These are phyloP conservation scores for Raja brachyura DNA, from an alignment of 2,113 vertebrate genomes.

Conservation along the genomic window DNA sequence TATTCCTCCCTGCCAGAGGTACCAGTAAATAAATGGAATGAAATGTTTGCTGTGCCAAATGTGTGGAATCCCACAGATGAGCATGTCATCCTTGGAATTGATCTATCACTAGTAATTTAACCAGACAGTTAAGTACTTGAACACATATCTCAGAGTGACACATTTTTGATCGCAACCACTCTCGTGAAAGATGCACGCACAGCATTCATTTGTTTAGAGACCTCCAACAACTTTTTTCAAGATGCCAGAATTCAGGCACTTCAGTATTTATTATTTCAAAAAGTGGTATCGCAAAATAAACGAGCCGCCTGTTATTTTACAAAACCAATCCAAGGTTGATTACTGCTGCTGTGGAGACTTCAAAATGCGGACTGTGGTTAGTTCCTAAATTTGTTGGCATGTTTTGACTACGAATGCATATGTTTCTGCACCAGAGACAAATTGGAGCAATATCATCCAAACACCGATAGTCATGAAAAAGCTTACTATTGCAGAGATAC, in stretches of 20 bases:
- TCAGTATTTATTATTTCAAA: slow-evolving; percentile 6
- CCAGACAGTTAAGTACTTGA: neutral
- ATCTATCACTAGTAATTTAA: neutral
- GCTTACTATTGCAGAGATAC: slow-evolving; percentile 19
- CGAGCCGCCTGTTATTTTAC: slow-evolving; percentile 4
- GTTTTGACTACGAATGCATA: slow-evolving; percentile 23
- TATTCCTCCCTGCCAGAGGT: neutral
- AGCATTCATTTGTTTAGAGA: neutral
- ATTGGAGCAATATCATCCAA: neutral
- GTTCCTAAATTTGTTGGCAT: slow-evolving; percentile 18
- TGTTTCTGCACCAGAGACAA: slow-evolving; percentile 12
- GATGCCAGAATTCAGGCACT: neutral
- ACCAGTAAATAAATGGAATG: neutral
- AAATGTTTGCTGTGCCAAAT: neutral
- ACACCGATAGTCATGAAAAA: slow-evolving; percentile 6
- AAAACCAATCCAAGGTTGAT: slow-evolving; percentile 1
- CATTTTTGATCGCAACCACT: neutral
- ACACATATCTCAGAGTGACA: neutral
- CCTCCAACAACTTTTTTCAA: neutral
- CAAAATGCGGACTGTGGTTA: slow-evolving; percentile 21
- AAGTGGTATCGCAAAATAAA: neutral
- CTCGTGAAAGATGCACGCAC: neutral
- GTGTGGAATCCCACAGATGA: neutral
- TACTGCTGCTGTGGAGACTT: neutral
- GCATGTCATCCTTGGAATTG: neutral